A percentile compares a stretch with the other conserved stretches of the same genome.
Conservation (phyloP, 2,797 vertebrate genomes). For the Anguilla anguilla region DNA sequence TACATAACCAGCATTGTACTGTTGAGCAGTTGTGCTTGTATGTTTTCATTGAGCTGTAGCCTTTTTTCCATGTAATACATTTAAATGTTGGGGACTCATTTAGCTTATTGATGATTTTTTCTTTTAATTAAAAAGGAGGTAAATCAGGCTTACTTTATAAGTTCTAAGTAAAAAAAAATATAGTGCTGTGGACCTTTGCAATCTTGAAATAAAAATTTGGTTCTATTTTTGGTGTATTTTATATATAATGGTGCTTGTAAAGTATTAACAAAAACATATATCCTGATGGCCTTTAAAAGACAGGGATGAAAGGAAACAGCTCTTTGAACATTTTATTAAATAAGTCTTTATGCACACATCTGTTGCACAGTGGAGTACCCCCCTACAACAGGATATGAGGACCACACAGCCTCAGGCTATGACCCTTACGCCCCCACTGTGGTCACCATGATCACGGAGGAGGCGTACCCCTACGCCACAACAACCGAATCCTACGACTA, state of each 20-base stretch:
- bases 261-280: neutral
- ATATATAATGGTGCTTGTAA: neutral
- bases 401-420: slow-evolving; percentile 57
- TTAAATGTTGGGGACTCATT: neutral
- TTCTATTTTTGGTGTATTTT: neutral
- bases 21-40: neutral
- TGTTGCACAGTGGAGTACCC: slow-evolving; percentile 52
- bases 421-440: slow-evolving; percentile 60
- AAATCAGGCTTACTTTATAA: neutral
- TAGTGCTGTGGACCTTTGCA: neutral
- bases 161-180: neutral
- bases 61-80: neutral
- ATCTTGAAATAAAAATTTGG: neutral
- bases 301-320: neutral
- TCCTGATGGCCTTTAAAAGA: neutral
- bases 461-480: slow-evolving; percentile 63
- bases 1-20: neutral
- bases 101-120: neutral
- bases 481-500: slow-evolving; percentile 69
- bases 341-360: neutral
- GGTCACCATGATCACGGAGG: slow-evolving; percentile 77
- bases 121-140: neutral
- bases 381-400: slow-evolving; percentile 57
- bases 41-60: neutral
- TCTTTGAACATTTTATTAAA: neutral